phyloP scores from a whole-genome alignment of 2,797 vertebrate genomes.

The Esox lucius region DNA sequence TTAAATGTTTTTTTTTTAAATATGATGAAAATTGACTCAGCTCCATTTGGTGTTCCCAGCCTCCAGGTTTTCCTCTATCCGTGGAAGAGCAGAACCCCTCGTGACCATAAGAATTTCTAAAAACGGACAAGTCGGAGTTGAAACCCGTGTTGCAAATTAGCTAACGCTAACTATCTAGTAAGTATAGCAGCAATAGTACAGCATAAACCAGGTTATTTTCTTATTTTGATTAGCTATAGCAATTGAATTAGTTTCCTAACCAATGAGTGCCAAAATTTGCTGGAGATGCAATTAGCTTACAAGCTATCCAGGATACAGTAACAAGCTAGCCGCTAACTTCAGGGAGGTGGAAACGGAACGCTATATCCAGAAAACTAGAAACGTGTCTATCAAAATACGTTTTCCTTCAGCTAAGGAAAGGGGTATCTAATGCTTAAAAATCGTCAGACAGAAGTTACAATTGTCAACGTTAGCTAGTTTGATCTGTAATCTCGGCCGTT shows the following conservation, averaged over 20 bases:
- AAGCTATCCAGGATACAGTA: no score
- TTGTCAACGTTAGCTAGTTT: not conserved
- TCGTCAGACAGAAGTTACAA: no score
- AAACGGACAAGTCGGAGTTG: conserved; percentile 25
- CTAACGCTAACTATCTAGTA: conserved; percentile 16
- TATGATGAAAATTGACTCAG: conserved; percentile 67
- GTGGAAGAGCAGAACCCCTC: conserved; percentile 45
- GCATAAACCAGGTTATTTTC: not conserved
- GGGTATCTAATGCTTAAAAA: no score
- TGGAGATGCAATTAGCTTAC: not conserved
- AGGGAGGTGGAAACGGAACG: not conserved
- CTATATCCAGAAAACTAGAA: not conserved
- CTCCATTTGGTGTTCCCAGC: conserved; percentile 59
- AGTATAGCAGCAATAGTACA: conserved; percentile 32
- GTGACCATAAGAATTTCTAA: conserved; percentile 58
- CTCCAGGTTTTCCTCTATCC: not conserved
- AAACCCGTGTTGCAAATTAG: conserved; percentile 49
- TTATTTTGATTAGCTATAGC: not conserved
- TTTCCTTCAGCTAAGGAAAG: not conserved
- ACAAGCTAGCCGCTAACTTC: not conserved
- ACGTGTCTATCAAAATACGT: not conserved
- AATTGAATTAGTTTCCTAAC: not conserved
- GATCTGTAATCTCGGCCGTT: not conserved
- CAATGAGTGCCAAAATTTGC: not conserved
- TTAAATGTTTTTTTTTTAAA: conserved; percentile 48